A percentile compares a stretch with the other conserved stretches of the same genome.
These are phyloP conservation scores for Formica exsecta DNA, from an alignment of 1,140 invertebrate genomes.

Conservation along the genomic window DNA sequence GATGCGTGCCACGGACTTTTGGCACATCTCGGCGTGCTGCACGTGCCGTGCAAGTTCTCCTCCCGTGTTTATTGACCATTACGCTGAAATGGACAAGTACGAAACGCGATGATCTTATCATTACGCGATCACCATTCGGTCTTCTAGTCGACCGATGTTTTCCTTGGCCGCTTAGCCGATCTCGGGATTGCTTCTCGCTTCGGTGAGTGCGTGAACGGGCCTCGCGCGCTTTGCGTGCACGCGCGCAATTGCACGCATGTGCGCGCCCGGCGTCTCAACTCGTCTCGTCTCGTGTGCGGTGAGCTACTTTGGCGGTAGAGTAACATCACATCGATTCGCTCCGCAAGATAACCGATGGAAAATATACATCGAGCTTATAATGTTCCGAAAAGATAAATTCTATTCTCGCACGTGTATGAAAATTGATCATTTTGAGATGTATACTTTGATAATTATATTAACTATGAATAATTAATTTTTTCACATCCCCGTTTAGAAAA, in stretches of 20 bases:
- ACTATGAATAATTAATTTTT: neutral
- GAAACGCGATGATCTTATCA: conserved; percentile 53
- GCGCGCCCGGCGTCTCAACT: conserved; percentile 10
- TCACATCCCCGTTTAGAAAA: neutral
- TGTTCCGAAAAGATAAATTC: neutral
- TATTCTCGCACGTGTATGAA: neutral
- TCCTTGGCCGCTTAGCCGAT: conserved; percentile 46
- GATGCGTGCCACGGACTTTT: conserved; percentile 47
- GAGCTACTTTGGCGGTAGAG: conserved; percentile 28
- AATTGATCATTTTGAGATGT: neutral
- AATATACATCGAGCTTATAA: conserved; percentile 3
- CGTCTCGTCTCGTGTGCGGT: neutral
- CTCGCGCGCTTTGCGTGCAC: conserved; percentile 34
- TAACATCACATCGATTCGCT: conserved; percentile 58
- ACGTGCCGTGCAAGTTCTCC: conserved; percentile 1
- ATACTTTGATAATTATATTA: neutral
- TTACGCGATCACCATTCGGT: conserved; percentile 16
- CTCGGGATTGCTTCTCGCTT: conserved; percentile 40
- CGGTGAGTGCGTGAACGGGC: conserved; percentile 28
- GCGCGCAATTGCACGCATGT: conserved; percentile 33
- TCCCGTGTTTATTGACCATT: conserved; percentile 53
- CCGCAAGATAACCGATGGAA: conserved; percentile 21
- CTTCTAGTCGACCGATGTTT: conserved; percentile 45
- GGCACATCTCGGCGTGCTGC: conserved; percentile 40
- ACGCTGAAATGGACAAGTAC: conserved; percentile 42